Evolutionary conservation across 2,113 vertebrate genomes (phyloP), one percentile per base, ranked within the genome.

Genomic region (Grus americana): DNA sequence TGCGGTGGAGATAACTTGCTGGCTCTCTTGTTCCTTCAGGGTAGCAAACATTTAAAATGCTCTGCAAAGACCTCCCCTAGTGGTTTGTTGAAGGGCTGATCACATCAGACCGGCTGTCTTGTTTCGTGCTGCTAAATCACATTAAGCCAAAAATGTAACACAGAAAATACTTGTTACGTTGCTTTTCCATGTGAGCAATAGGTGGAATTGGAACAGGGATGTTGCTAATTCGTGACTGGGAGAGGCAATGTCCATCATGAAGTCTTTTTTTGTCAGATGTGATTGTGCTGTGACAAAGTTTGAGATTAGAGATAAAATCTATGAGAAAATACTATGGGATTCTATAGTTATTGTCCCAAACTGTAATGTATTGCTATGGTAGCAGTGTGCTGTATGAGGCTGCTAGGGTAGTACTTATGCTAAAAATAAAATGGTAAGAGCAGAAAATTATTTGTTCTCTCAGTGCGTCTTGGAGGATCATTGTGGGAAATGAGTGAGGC

Each of bases 341-440:
- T 88, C 67, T 85, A 2, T 74, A 82, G 91, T 67, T 88, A 83
- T 63, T 93, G 93, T 95, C 93, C 90, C 92, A 90, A 94, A 88
- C 59, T 66, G 34, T 68, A 79, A 84, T 83, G 74, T 71, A 95
- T 96, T 94, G 92, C 93, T 94, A 87, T 96, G 93, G 90, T 80
- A 90, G 94, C 93, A 86, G 42, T 42, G 36, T 95, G 88, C 93
- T 84, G 17, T 36, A 13, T 47, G 86, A 96, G 58, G 44, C 91
- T 91, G 86, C 47, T 84, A 61, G 46, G 86, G 66, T 88, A 86
- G 72, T 79, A 90, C 73, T 95, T 94, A 88, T 9, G 63, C 95
- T 93, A 91, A 97, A 96, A 96, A 96, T 97, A 96, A 93, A 93
- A 92, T 18, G 4, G 8, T 88, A 86, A 92, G 57, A 93, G 52